Base-by-base conservation (phyloP, 2,888 invertebrate genomes). In the Cheilosia pagana region DNA sequence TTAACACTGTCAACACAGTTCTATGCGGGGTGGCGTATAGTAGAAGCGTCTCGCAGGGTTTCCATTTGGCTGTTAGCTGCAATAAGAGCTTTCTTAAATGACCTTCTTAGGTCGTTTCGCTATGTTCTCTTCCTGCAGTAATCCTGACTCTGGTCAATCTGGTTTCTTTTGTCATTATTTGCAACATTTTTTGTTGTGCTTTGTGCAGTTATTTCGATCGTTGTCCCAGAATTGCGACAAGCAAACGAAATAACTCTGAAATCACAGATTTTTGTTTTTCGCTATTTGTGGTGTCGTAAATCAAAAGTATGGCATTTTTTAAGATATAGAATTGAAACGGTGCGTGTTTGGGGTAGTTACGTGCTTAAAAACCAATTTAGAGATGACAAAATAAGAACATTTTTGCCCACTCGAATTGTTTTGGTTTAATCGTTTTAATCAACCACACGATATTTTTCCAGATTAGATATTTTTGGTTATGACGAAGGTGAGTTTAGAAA, bases 21-120 rank as follows among this genome's bases (percentile, higher is more conserved):
- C 59, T 48, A 60, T 52, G 16, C 57, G 48, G 19, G n/a, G 52
- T 63, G n/a, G n/a, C n/a, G n/a, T n/a, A n/a, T n/a, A 31, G 62
- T 50, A 31, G 41, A 48, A 41, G 35, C 28, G 55, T 45, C 59
- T 53, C 79, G 23, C 50, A 52, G 21, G n/a, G 55, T 70, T 25
- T n/a, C 25, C 50, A 52, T 59, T 21, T 65, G 35, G 41, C 23
- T 41, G 53, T 57, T 67, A 65, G 60, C 50, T 31, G 41, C 52
- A 60, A 57, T 10, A 21, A 72, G 68, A 83, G 83, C 83, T 83
- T 79, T 78, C 41, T 63, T 52, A 45, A 83, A 83, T 83, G 83
- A 83, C 83, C 83, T 83, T 79, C 78, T 78, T 79, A 83, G 83
- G 83, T 83, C 83, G 83, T 83, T 83, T 74, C 21, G 67, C 28